These are phyloP conservation scores for Phylloscopus whistleri DNA, from an alignment of 2,113 vertebrate species.

Conservation along the genomic window DNA sequence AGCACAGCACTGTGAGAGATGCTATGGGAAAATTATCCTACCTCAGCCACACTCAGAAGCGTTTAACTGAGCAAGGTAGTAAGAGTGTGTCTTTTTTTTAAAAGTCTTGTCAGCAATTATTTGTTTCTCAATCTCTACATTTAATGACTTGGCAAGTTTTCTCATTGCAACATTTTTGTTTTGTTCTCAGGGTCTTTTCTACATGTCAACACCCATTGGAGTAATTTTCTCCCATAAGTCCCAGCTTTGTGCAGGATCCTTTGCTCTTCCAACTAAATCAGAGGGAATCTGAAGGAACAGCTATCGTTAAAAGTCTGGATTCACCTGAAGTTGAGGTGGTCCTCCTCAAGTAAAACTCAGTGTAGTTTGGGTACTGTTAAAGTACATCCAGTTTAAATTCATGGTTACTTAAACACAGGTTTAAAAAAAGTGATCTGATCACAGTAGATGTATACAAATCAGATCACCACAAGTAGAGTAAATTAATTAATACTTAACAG, in stretches of 20 bases:
- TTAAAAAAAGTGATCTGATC: neutral
- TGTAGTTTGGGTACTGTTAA: neutral
- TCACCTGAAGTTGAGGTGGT: neutral
- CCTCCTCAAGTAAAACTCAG: neutral
- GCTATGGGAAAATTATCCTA: neutral
- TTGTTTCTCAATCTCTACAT: neutral
- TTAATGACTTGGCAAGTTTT: neutral
- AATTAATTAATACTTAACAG: neutral
- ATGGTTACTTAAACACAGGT: neutral
- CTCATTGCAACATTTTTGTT: neutral
- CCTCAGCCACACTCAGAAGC: neutral
- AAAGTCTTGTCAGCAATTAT: neutral
- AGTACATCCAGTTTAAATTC: neutral
- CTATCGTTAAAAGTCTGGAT: neutral
- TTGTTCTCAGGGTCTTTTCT: neutral
- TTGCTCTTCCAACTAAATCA: neutral
- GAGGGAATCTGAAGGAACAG: neutral
- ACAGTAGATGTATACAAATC: neutral
- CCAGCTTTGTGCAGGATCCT: neutral
- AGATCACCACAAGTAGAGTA: neutral
- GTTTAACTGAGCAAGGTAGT: neutral
- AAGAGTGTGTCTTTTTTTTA: rapidly evolving
- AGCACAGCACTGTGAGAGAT: too few relatives aligned
- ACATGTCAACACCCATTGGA: neutral
- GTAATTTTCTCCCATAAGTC: neutral